A percentile compares a stretch with the other conserved stretches of the same genome.
phyloP scores from a whole-genome alignment of 2,888 invertebrate genomes.

The Heliconius erato region DNA sequence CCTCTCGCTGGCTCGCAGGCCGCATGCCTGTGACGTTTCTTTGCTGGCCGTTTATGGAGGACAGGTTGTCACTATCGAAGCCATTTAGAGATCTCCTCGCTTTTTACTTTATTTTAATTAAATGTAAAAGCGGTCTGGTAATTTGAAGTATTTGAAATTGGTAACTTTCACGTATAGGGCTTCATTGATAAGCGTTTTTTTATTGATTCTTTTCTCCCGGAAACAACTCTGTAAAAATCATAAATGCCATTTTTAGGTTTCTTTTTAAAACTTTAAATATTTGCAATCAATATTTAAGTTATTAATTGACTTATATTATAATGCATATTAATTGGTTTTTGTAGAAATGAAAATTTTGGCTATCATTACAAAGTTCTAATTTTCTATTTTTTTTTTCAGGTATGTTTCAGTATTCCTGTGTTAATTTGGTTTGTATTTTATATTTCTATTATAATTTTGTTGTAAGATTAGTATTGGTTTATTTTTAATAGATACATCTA shows the following conservation, averaged over 20 bases:
- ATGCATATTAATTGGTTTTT: no score
- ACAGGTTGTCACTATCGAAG: slow-evolving; percentile 23
- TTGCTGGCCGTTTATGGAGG: slow-evolving; percentile 5
- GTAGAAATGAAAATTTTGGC: no score
- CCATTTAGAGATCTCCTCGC: slow-evolving; percentile 4
- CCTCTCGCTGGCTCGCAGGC: slow-evolving; percentile 1
- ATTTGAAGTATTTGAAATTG: slow-evolving; percentile 15
- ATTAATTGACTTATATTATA: no score
- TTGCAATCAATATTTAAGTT: no score
- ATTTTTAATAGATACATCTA: neutral
- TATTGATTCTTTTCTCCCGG: neutral
- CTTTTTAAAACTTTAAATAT: no score
- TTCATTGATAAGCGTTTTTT: neutral
- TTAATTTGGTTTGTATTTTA: neutral
- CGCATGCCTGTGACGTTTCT: slow-evolving; percentile 29
- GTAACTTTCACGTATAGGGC: slow-evolving; percentile 1
- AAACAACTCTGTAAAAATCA: neutral
- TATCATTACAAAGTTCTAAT: neutral
- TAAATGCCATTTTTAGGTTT: no score
- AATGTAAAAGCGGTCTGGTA: slow-evolving; percentile 19
- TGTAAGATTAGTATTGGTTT: neutral
- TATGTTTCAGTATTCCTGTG: slow-evolving; percentile 25
- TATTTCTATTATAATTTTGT: neutral
- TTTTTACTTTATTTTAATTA: slow-evolving; percentile 28
- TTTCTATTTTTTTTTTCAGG: slow-evolving; percentile 37